phyloP scores from a whole-genome alignment of 2,113 vertebrate genomes.

The Pica pica region DNA sequence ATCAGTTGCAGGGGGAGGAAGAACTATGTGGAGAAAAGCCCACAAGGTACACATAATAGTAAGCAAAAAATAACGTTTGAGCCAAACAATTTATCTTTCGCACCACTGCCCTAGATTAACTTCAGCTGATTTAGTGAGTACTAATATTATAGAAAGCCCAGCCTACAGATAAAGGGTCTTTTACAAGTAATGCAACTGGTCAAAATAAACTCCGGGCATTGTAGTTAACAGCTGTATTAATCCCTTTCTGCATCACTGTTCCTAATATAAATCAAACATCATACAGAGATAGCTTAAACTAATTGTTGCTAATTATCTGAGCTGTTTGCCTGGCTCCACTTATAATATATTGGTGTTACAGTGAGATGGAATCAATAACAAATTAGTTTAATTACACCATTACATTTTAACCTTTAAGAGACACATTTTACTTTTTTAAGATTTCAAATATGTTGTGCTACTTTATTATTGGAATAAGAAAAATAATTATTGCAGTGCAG shows the following conservation, averaged over 20 bases:
- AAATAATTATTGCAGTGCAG: neutral
- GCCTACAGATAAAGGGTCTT: neutral
- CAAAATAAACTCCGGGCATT: neutral
- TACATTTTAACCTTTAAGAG: neutral
- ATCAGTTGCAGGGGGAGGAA: neutral
- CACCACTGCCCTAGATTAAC: neutral
- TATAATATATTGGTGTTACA: neutral
- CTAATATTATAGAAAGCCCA: neutral
- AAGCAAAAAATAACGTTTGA: neutral
- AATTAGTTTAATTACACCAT: neutral
- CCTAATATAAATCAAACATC: slow-evolving; percentile 27
- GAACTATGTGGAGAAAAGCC: neutral
- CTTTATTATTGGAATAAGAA: neutral
- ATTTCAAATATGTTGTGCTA: neutral
- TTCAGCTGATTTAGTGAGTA: neutral
- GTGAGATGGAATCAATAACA: neutral
- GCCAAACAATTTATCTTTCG: neutral
- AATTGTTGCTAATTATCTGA: slow-evolving; percentile 37
- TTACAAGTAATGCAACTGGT: neutral
- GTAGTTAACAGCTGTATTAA: slow-evolving; percentile 47
- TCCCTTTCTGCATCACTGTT: slow-evolving; percentile 15
- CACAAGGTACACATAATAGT: neutral
- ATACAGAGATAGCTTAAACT: neutral
- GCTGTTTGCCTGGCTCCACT: neutral
- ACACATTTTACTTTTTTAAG: neutral